Base-by-base conservation (phyloP, 2,888 invertebrate genomes). In the Clunio marinus region DNA sequence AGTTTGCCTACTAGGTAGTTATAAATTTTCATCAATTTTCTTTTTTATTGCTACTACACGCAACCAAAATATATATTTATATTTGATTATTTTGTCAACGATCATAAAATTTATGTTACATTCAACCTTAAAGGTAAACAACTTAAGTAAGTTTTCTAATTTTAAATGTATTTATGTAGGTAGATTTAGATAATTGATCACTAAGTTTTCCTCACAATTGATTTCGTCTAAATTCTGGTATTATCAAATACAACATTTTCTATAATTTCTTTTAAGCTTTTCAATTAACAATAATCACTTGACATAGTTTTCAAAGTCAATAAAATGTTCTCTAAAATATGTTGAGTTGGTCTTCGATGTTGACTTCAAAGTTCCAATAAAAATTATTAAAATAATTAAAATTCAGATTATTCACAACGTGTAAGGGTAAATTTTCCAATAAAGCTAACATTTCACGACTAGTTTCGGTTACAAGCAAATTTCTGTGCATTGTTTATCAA, bases 1-100 rank as follows among this genome's bases (percentile, higher is more conserved):
- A n/a, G 32, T 32, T 7, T 32, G 4, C 10, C 32, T 4, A 32
- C 4, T 32, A 32, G 10, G 32, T 32, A 32, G 32, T 32, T 32
- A 7, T 10, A 32, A 7, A 7, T 10, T 7, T 7, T 32, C 5
- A 32, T 10, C 22, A 51, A 2, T 32, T 35, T 32, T 8, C 10
- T 24, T 15, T 28, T n/a, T 60, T 66, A 66, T 66, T 66, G 66
- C 66, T 66, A 45, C 66, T 55, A 66, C 66, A 66, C 66, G 66
- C 66, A 51, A 66, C 46, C 55, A 8, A 55, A 66, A 66, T 55
- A 55, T 25, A 63, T 63, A 13, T 46, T 15, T 32, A 59, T 5
- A 51, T 45, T 5, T 55, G 57, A 41, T 62, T 2, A 22, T 1
- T 24, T 24, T 20, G 7, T 22, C 41, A 63, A 63, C 45, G 3